phyloP scores from a whole-genome alignment of 2,797 vertebrate genomes.

The Antennarius maculatus region DNA sequence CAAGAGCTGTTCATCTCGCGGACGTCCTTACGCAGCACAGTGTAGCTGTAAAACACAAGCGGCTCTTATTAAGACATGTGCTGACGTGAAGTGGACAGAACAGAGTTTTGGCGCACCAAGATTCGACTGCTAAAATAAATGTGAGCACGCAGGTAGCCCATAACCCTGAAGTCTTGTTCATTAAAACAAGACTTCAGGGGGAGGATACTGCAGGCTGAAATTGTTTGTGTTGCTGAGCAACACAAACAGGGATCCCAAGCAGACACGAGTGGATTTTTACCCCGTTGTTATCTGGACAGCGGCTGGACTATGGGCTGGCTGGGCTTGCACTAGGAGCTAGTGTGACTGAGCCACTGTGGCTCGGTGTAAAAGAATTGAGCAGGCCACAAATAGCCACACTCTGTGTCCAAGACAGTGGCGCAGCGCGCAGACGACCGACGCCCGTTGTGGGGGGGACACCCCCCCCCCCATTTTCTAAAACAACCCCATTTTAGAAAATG shows the following conservation, averaged over 20 bases:
- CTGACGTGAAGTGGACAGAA: not conserved
- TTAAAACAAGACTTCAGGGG: too few relatives aligned
- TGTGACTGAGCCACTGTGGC: too few relatives aligned
- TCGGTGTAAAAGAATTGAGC: too few relatives aligned
- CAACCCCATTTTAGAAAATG: too few relatives aligned
- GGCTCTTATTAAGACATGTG: slow-evolving; percentile 19
- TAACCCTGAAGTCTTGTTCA: too few relatives aligned
- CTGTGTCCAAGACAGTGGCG: too few relatives aligned
- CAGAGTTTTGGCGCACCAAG: slow-evolving; percentile 5
- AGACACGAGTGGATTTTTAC: slow-evolving; percentile 13
- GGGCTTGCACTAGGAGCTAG: too few relatives aligned
- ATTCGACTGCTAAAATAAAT: not conserved
- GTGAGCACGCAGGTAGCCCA: not conserved
- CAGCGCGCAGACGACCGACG: too few relatives aligned
- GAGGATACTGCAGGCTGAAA: too few relatives aligned
- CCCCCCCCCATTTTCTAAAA: too few relatives aligned
- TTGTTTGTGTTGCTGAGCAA: slow-evolving; percentile 5
- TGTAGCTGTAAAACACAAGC: slow-evolving; percentile 73
- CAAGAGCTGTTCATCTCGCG: slow-evolving; percentile 74
- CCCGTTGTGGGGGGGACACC: too few relatives aligned
- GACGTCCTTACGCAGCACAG: slow-evolving; percentile 81
- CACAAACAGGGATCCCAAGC: slow-evolving; percentile 8
- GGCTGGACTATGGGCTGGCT: slow-evolving; percentile 34
- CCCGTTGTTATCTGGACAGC: slow-evolving; percentile 6
- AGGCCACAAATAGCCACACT: too few relatives aligned